Evolutionary conservation across 2,113 vertebrate genomes (phyloP).

Genomic region (Hystrix cristata): DNA sequence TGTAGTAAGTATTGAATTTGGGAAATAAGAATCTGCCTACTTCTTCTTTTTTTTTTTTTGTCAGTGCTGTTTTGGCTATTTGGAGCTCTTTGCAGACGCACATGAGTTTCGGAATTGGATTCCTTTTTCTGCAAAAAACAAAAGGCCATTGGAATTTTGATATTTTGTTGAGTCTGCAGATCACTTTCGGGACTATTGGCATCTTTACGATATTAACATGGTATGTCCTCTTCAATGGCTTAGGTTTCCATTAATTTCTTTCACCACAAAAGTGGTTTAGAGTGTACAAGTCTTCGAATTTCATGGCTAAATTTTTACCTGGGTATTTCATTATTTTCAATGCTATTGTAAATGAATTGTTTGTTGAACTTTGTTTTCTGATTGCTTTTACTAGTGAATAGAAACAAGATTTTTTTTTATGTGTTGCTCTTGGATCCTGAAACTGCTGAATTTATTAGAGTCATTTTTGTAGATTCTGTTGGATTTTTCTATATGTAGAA

Average conservation of each 20-base stretch:
- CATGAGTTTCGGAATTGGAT: not conserved
- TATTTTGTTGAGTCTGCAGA: not conserved
- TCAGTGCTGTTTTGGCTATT: not conserved
- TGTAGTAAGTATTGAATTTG: not conserved
- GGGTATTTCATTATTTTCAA: not conserved
- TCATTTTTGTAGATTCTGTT: not conserved
- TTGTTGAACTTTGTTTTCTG: not conserved
- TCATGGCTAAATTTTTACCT: not conserved
- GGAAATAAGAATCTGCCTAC: not conserved
- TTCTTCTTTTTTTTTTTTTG: not conserved
- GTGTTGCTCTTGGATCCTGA: not conserved
- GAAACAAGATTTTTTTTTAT: not conserved
- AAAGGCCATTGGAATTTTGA: not conserved
- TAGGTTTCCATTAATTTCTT: not conserved
- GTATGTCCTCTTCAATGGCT: not conserved
- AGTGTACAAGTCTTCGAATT: not conserved
- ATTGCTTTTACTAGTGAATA: not conserved
- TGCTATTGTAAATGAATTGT: not conserved
- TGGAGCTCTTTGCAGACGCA: not conserved
- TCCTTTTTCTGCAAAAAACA: not conserved
- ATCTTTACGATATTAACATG: not conserved
- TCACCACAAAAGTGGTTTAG: not conserved
- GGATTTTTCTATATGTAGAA: not conserved
- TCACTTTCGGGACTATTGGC: not conserved
- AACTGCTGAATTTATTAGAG: not conserved